phyloP scores from a whole-genome alignment of 2,113 vertebrate species.

The Esox niger region DNA sequence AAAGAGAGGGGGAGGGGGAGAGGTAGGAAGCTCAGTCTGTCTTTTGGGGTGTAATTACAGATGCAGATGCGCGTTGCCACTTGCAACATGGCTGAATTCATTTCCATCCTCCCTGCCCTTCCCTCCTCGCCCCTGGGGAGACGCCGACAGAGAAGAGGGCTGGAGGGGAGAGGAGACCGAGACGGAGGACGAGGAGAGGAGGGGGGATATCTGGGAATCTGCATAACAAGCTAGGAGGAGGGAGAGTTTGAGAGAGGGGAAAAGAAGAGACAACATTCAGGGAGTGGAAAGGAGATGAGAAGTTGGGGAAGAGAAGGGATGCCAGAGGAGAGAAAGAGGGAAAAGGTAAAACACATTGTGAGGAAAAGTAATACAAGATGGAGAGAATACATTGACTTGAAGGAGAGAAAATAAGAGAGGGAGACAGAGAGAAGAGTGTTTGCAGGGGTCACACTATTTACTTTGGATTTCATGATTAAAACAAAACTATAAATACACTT shows the following conservation, averaged over 20 bases:
- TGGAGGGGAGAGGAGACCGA: conserved; percentile 27
- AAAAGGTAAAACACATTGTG: neutral
- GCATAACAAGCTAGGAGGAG: conserved; percentile 68
- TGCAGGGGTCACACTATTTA: neutral
- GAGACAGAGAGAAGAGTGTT: neutral
- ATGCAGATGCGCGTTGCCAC: conserved; percentile 81
- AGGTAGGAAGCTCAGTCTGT: conserved; percentile 55
- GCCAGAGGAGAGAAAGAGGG: neutral
- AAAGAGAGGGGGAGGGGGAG: neutral
- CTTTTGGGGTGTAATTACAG: conserved; percentile 79
- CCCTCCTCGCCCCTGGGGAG: conserved; percentile 74
- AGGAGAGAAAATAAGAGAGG: neutral
- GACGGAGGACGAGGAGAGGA: conserved; percentile 19
- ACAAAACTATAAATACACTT: neutral
- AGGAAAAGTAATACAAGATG: neutral
- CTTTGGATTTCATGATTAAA: neutral
- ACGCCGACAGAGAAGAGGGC: conserved; percentile 19
- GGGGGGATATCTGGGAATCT: conserved; percentile 68
- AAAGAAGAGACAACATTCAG: conserved; percentile 24
- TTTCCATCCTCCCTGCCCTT: conserved; percentile 79
- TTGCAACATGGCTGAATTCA: conserved; percentile 81
- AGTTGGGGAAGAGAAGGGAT: neutral
- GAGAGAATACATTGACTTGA: too few relatives aligned
- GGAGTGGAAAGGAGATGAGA: neutral
- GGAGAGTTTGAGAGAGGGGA: conserved; percentile 44